Percentiles rank a stretch among this genome's conserved stretches.
Evolutionary conservation across 2,113 vertebrate genomes (phyloP).

Genomic region (Coracopsis vasa): DNA sequence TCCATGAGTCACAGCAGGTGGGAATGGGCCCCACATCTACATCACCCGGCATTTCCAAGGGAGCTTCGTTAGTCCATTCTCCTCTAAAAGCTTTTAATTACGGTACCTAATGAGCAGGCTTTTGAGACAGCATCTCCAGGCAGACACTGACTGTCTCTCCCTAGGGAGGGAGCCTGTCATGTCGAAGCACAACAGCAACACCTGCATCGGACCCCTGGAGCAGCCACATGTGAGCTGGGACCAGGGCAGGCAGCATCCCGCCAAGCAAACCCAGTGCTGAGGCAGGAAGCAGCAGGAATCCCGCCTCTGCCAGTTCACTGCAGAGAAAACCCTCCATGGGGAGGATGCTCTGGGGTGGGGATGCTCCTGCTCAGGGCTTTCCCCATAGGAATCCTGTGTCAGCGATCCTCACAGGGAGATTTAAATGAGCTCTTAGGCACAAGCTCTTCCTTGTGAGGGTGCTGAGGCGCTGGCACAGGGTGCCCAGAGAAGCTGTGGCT

Average conservation of each 20-base stretch:
- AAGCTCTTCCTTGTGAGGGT: background rate
- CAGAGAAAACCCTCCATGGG: accelerated
- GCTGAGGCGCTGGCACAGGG: background rate
- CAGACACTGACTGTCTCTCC: accelerated
- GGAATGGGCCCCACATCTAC: accelerated
- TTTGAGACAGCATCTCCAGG: background rate
- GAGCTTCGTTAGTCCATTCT: background rate
- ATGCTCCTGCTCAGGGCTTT: background rate
- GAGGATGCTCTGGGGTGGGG: background rate
- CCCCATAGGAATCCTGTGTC: accelerated
- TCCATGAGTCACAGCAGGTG: background rate
- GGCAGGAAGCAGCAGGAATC: constrained; percentile 11
- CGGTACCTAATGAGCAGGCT: background rate
- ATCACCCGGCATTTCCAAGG: background rate
- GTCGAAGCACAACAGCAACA: background rate
- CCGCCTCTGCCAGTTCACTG: background rate
- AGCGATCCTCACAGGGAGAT: background rate
- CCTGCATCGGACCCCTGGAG: accelerated
- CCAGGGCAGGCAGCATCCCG: accelerated
- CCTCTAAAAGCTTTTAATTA: constrained; percentile 23
- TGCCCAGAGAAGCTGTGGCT: background rate
- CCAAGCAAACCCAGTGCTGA: accelerated
- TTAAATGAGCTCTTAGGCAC: background rate
- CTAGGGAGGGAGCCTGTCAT: background rate
- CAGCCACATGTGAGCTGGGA: background rate